These are phyloP conservation scores for Macrotis lagotis DNA, from an alignment of 2,113 vertebrate species.

Conservation along the genomic window DNA sequence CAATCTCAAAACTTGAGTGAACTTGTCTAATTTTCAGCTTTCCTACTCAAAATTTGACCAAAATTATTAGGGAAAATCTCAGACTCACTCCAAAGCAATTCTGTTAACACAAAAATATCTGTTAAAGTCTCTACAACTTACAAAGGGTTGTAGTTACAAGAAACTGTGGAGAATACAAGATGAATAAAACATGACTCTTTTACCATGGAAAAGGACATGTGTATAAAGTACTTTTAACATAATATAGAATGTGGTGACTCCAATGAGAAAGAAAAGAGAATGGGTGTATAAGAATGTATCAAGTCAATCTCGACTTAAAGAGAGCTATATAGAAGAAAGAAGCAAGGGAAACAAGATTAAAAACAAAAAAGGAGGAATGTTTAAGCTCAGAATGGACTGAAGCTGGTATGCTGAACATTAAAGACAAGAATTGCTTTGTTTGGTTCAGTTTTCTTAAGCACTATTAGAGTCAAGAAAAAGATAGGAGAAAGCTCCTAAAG, in stretches of 20 bases:
- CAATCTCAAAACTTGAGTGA: neutral
- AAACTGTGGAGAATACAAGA: neutral
- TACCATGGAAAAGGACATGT: neutral
- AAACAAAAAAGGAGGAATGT: neutral
- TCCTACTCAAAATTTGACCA: neutral
- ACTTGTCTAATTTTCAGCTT: neutral
- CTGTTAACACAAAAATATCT: neutral
- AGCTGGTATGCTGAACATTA: neutral
- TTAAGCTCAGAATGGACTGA: neutral
- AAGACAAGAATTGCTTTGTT: neutral
- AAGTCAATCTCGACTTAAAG: neutral
- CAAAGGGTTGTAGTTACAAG: neutral
- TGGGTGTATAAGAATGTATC: neutral
- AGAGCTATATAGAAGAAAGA: neutral
- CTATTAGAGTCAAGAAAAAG: neutral
- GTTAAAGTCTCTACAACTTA: neutral
- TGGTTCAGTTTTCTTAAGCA: neutral
- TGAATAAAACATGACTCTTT: neutral
- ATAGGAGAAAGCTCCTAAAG: neutral
- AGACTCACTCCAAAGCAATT: neutral
- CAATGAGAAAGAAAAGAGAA: neutral
- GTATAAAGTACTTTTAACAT: neutral
- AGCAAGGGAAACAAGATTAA: neutral
- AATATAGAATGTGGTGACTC: neutral
- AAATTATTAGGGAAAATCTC: neutral